These are phyloP conservation scores for Corydoras sp. DNA, from an alignment of 2,113 vertebrate genomes.

Conservation along the genomic window DNA sequence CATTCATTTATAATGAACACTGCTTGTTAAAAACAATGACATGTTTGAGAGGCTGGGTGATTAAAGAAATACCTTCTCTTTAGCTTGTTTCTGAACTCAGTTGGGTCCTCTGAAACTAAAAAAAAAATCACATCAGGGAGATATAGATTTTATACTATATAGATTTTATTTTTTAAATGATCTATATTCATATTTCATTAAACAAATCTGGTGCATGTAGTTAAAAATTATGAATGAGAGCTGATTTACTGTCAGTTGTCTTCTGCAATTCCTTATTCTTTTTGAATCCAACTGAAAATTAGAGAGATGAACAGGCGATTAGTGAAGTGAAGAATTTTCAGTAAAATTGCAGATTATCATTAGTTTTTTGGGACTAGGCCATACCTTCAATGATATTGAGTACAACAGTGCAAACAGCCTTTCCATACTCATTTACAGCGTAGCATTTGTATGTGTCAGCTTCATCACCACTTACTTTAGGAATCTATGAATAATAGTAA, in stretches of 20 bases:
- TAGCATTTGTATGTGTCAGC: conserved; percentile 79
- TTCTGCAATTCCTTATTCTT: conserved; percentile 65
- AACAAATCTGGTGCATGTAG: too few species aligned
- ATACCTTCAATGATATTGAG: conserved; percentile 81
- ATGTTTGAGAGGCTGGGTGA: too few species aligned
- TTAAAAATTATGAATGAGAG: background rate
- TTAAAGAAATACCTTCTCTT: conserved; percentile 71
- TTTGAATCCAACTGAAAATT: conserved; percentile 77
- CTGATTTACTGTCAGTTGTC: conserved; percentile 46
- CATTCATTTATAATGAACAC: too few species aligned
- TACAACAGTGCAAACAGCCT: conserved; percentile 70
- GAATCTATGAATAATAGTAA: conserved; percentile 62
- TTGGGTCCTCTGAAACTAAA: conserved; percentile 50
- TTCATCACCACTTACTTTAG: conserved; percentile 65
- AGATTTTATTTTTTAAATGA: background rate
- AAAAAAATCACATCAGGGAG: background rate
- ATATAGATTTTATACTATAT: background rate
- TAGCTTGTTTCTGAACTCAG: conserved; percentile 67
- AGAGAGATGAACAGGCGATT: background rate
- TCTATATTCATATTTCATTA: background rate
- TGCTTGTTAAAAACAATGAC: too few species aligned
- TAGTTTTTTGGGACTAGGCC: background rate
- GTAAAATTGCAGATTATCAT: too few species aligned
- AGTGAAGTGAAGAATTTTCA: background rate
- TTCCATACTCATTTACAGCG: conserved; percentile 76